These are phyloP conservation scores for Caenorhabditis uteleia DNA, from an alignment of 2,888 invertebrate species.

Conservation along the genomic window DNA sequence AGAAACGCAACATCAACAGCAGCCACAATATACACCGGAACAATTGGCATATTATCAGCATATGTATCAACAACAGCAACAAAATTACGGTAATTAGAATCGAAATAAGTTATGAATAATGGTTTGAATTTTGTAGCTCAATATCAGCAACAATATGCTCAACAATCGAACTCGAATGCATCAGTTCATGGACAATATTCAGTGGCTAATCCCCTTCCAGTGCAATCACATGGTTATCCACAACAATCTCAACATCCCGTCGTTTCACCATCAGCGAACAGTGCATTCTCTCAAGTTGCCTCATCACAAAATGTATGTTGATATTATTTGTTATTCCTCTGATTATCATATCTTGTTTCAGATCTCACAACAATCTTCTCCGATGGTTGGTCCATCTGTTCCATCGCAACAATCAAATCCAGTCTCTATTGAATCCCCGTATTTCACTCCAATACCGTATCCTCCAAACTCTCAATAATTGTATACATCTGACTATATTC, in stretches of 20 bases:
- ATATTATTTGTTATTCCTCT: neutral
- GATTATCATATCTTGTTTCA: neutral
- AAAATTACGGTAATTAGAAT: neutral
- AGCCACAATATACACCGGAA: slow-evolving; percentile 11
- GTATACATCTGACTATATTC: slow-evolving; percentile 1
- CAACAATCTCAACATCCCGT: slow-evolving; percentile 23
- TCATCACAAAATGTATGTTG: slow-evolving; percentile 14
- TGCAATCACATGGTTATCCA: slow-evolving; percentile 6
- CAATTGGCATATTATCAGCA: neutral
- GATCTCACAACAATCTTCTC: slow-evolving; percentile 2
- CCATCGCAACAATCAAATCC: no score
- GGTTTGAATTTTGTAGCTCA: slow-evolving; percentile 1
- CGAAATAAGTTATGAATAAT: neutral
- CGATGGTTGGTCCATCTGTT: slow-evolving; percentile 5
- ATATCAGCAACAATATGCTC: slow-evolving; percentile 18
- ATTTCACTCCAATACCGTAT: slow-evolving; percentile 34
- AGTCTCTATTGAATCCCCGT: slow-evolving; percentile 31
- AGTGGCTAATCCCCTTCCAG: slow-evolving; percentile 35
- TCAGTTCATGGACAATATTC: slow-evolving; percentile 36
- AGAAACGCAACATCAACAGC: slow-evolving; percentile 19
- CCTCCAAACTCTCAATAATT: slow-evolving; percentile 12
- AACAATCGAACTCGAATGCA: slow-evolving; percentile 10
- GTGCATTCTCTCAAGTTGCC: slow-evolving; percentile 48
- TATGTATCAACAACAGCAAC: neutral
- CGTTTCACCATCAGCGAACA: slow-evolving; percentile 45